Evolutionary conservation across 2,797 vertebrate genomes (phyloP).

Genomic region (Sparidentex hasta): DNA sequence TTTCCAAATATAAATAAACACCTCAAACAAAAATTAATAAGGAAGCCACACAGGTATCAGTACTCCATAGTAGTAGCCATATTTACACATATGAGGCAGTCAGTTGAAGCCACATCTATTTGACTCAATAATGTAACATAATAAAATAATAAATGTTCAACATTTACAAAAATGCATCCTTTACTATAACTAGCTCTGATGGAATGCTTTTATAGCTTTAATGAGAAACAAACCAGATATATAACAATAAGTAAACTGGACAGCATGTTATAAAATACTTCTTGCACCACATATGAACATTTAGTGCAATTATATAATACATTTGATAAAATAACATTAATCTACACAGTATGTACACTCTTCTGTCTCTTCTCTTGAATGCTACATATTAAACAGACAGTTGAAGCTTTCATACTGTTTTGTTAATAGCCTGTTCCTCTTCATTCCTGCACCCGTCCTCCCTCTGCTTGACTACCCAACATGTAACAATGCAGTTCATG

Average conservation of each 20-base stretch:
- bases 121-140: constrained; percentile 31
- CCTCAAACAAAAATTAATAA: constrained; percentile 75
- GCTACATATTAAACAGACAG: constrained; percentile 67
- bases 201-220: constrained; percentile 76
- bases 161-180: constrained; percentile 69
- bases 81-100: constrained; percentile 49
- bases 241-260: constrained; percentile 35
- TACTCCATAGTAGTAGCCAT: constrained; percentile 24
- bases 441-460: constrained; percentile 16
- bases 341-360: constrained; percentile 39
- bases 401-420: constrained; percentile 27
- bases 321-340: constrained; percentile 51
- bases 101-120: constrained; percentile 48
- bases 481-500: constrained; percentile 48
- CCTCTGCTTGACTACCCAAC: constrained; percentile 40
- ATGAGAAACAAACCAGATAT: constrained; percentile 33
- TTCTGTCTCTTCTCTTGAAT: constrained; percentile 47
- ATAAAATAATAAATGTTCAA: constrained; percentile 67
- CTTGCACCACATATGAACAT: constrained; percentile 34
- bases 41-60: constrained; percentile 59
- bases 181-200: constrained; percentile 51
- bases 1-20: constrained; percentile 83
- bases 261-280: constrained; percentile 62
- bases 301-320: constrained; percentile 49
- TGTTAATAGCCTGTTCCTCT: constrained; percentile 20